These are phyloP conservation scores for Lepidochrysops patricia DNA, from an alignment of 2,888 invertebrate species.

Conservation along the genomic window DNA sequence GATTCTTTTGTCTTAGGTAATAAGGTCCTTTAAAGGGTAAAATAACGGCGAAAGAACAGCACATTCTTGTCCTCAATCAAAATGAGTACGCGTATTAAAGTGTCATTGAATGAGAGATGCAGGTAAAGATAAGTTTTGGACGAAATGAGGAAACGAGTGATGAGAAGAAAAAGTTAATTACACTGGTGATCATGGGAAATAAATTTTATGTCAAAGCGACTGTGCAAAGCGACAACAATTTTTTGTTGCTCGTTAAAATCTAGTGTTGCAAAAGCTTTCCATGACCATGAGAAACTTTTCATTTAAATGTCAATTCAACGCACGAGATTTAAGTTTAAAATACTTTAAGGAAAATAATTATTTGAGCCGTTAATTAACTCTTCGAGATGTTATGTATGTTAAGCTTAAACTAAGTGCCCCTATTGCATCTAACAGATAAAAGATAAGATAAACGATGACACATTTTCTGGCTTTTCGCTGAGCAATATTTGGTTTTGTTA, in stretches of 20 bases:
- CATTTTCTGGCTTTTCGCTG: background rate
- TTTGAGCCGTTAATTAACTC: no score
- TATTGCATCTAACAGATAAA: constrained; percentile 26
- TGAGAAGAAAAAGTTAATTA: background rate
- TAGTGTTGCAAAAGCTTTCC: no score
- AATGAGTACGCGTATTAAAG: background rate
- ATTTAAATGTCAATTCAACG: no score
- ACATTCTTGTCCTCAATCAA: background rate
- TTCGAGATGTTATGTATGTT: no score
- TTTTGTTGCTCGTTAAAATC: no score
- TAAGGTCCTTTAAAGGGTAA: background rate
- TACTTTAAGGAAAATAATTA: background rate
- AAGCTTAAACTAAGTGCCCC: constrained; percentile 26
- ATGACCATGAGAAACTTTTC: no score
- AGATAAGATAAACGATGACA: constrained; percentile 24
- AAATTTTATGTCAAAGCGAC: no score
- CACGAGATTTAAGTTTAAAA: background rate
- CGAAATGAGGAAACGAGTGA: background rate
- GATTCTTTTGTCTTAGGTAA: background rate
- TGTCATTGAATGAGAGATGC: background rate
- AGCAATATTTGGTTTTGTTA: background rate
- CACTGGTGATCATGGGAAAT: no score
- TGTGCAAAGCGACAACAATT: no score
- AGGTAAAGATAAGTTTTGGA: background rate
- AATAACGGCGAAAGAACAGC: background rate